Conservation (phyloP, 2,888 invertebrate genomes). For the Eupsilia transversa region DNA sequence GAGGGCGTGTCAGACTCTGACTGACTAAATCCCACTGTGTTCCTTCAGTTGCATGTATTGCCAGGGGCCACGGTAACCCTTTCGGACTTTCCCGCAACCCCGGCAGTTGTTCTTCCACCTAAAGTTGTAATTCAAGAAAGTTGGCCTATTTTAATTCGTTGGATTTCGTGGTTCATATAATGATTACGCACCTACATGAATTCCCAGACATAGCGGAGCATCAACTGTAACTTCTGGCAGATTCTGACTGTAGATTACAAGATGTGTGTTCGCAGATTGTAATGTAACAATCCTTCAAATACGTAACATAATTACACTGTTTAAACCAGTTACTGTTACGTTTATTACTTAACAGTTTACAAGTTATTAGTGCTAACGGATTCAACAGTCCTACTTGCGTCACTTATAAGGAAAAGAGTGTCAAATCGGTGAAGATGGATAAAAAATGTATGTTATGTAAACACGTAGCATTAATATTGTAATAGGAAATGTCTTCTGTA, state of each 20-base stretch:
- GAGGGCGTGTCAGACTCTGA: no score
- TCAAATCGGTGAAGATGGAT: slow-evolving; percentile 28
- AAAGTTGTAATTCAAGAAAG: not conserved
- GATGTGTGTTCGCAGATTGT: slow-evolving; percentile 29
- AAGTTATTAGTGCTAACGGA: slow-evolving; percentile 12
- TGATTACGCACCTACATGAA: not conserved
- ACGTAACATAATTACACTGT: slow-evolving; percentile 28
- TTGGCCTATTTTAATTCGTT: not conserved
- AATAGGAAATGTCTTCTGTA: slow-evolving; percentile 18
- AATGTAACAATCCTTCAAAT: slow-evolving; percentile 32
- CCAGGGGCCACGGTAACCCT: no score
- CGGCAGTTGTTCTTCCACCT: not conserved
- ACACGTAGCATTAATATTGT: not conserved
- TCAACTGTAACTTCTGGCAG: not conserved
- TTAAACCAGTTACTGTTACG: slow-evolving; percentile 36
- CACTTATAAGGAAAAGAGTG: slow-evolving; percentile 24
- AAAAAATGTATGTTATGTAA: slow-evolving; percentile 21
- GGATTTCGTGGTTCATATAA: not conserved
- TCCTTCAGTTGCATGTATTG: no score
- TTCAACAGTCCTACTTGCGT: slow-evolving; percentile 32
- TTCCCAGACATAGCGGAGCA: not conserved
- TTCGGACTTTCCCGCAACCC: no score
- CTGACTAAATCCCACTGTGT: no score
- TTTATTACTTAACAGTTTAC: slow-evolving; percentile 38
- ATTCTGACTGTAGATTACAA: slow-evolving; percentile 19